phyloP scores from a whole-genome alignment of 2,113 vertebrate genomes.

The Chiloscyllium plagiosum region DNA sequence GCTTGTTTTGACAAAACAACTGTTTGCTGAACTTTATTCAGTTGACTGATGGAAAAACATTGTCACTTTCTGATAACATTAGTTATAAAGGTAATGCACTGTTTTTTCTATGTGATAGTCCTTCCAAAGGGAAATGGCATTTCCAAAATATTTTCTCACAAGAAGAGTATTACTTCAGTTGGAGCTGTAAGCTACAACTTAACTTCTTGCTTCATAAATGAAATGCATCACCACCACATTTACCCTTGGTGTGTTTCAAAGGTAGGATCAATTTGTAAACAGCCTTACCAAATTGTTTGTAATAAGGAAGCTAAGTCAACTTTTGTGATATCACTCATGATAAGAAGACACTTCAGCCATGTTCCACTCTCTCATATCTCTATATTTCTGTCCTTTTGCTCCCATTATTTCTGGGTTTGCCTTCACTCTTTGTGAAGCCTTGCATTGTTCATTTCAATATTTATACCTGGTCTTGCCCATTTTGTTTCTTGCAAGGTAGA shows the following conservation, averaged over 20 bases:
- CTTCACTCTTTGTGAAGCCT: not conserved
- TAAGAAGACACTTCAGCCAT: not conserved
- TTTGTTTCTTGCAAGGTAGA: not conserved
- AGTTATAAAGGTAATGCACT: not conserved
- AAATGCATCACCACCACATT: not conserved
- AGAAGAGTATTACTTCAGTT: not conserved
- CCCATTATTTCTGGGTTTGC: not conserved
- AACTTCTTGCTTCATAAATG: not conserved
- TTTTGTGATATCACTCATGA: not conserved
- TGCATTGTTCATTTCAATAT: not conserved
- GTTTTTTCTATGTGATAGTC: not conserved
- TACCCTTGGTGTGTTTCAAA: not conserved
- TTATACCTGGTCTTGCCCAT: not conserved
- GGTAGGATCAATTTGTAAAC: not conserved
- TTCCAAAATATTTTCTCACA: not conserved
- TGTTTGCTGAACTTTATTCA: not conserved
- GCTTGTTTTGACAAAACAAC: not conserved
- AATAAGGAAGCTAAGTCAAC: not conserved
- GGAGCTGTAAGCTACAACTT: not conserved
- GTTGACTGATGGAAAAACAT: not conserved
- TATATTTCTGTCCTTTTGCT: not conserved
- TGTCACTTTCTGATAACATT: not conserved
- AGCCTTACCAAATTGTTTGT: not conserved
- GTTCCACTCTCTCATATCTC: not conserved
- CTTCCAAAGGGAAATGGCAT: not conserved